These are phyloP conservation scores for Coregonus clupeaformis DNA, from an alignment of 2,113 vertebrate genomes.

Conservation along the genomic window DNA sequence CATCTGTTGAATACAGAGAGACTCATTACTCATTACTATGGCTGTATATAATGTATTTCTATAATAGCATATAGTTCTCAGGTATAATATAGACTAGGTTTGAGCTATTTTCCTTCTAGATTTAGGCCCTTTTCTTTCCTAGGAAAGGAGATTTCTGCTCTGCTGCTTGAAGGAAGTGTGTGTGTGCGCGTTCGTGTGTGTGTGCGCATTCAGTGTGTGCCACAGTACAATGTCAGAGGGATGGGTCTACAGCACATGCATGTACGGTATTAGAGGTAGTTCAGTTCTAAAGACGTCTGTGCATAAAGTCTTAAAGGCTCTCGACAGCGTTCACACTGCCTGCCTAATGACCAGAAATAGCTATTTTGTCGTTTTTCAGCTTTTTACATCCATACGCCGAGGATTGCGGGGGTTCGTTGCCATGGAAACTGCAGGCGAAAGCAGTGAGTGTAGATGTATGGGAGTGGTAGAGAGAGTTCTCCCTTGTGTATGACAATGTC, in stretches of 20 bases:
- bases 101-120: not conserved
- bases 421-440: conserved; percentile 72
- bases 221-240: not conserved
- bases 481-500: conserved; percentile 3
- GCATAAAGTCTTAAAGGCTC: not conserved
- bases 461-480: conserved; percentile 26
- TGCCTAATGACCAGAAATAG: conserved; percentile 61
- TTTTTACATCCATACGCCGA: conserved; percentile 44
- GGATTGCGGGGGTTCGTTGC: conserved; percentile 59
- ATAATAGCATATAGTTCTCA: no score
- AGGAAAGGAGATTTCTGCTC: not conserved
- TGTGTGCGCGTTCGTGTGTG: conserved; percentile 4
- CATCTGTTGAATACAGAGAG: no score
- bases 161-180: not conserved
- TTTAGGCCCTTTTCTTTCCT: not conserved
- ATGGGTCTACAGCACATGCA: not conserved
- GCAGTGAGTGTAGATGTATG: conserved; percentile 32
- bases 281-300: not conserved
- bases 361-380: conserved; percentile 37
- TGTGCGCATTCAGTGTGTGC: not conserved
- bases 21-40: no score
- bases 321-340: conserved; percentile 44
- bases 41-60: no score
- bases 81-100: no score
- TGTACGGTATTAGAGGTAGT: no score